Conservation (phyloP, 2,797 vertebrate genomes). For the Nothura maculosa region DNA sequence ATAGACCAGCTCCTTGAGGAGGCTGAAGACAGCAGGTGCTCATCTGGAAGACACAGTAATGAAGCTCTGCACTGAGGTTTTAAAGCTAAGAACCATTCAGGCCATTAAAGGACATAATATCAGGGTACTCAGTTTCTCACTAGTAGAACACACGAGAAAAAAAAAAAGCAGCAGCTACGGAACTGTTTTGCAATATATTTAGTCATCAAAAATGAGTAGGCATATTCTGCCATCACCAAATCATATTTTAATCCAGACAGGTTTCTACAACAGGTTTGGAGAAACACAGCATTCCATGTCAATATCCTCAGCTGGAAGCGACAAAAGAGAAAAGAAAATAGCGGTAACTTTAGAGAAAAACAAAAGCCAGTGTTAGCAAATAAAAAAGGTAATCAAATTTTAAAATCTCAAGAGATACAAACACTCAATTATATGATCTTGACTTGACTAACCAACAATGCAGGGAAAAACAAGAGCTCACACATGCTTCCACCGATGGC, state of each 20-base stretch:
- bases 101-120: neutral
- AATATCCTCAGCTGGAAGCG: neutral
- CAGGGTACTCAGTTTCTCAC: neutral
- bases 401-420: neutral
- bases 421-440: neutral
- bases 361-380: neutral
- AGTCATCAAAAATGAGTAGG: neutral
- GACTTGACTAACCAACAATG: neutral
- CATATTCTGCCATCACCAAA: neutral
- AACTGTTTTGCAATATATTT: neutral
- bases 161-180: neutral
- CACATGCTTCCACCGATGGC: neutral
- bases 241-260: neutral
- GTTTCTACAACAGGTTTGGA: neutral
- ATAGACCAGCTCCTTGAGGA: neutral
- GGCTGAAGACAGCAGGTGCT: neutral
- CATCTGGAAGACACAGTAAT: neutral
- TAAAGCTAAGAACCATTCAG: neutral
- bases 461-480: neutral
- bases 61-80: neutral
- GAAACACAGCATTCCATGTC: neutral
- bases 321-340: neutral
- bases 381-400: neutral
- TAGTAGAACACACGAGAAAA: neutral
- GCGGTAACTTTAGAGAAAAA: neutral